Evolutionary conservation across 2,888 invertebrate genomes (phyloP).

Genomic region (Seladonia tumulorum): DNA sequence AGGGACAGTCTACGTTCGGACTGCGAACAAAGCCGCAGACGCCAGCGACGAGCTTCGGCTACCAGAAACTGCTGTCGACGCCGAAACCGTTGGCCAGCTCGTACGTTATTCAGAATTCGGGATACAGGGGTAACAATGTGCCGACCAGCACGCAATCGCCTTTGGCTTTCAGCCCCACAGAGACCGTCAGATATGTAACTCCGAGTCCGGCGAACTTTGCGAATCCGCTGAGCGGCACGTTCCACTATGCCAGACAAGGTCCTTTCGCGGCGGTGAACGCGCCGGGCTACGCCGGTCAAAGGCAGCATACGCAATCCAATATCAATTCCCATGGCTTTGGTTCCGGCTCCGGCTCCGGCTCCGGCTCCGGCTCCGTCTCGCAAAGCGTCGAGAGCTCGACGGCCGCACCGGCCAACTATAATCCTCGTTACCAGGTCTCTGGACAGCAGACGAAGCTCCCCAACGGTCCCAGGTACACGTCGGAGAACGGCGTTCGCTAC

Average conservation of each 20-base stretch:
- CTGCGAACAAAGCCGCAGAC: slow-evolving; percentile 79
- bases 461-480: slow-evolving; percentile 75
- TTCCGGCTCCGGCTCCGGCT: too few species aligned
- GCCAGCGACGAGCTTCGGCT: slow-evolving; percentile 58
- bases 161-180: slow-evolving; percentile 40
- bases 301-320: slow-evolving; percentile 38
- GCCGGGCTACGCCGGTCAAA: slow-evolving; percentile 22
- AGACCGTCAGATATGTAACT: slow-evolving; percentile 56
- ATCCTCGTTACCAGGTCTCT: background rate
- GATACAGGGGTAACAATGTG: slow-evolving; percentile 43
- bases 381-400: slow-evolving; percentile 47
- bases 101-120: slow-evolving; percentile 62
- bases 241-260: slow-evolving; percentile 55
- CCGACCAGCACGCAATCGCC: slow-evolving; percentile 56
- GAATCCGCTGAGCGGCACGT: slow-evolving; percentile 32
- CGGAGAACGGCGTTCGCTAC: slow-evolving; percentile 80
- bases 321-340: slow-evolving; percentile 43
- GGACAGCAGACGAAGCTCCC: background rate
- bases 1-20: slow-evolving; percentile 71
- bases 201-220: slow-evolving; percentile 49
- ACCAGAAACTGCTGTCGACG: slow-evolving; percentile 60
- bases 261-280: slow-evolving; percentile 30
- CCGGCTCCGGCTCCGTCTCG: slow-evolving; percentile 26
- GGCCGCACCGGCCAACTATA: background rate
- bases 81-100: slow-evolving; percentile 52